Base-by-base conservation (phyloP, 2,113 vertebrate species). In the Amblyopsis rosae region DNA sequence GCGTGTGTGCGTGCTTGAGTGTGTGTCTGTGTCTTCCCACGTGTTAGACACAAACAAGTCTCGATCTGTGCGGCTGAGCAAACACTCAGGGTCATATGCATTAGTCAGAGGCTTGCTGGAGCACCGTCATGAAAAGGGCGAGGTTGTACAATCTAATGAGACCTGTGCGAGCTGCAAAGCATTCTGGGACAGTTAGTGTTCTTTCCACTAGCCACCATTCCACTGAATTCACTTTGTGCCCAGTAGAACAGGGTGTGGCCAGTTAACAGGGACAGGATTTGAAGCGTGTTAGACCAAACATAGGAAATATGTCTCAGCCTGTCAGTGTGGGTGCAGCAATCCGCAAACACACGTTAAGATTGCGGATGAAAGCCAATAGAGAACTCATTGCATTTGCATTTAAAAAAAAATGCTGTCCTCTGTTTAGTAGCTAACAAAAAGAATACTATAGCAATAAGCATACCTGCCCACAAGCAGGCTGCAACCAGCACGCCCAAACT, bases 221-320 rank as follows among this genome's bases (percentile, higher is more conserved):
- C 2, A 26, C 26, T 41, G 12, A 58, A 54, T 54, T 67, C 6
- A 17, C 46, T 51, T 53, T 26, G 55, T 57, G 65, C 16, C 49
- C 35, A 26, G 33, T 12, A 53, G 62, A 26, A 26, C 26, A 26
- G 59, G 56, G 54, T 8, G 57, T 49, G 1, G 16, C 16, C 13
- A 45, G 64, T 55, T 50, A 16, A 69, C 48, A 10, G 0, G 46
- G 35, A 62, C 10, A 70, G 60, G 75, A 61, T 54, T 41, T 62
- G 13, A 61, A 75, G 76, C 12, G 41, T 63, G 72, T 55, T 71
- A 48, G 59, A 60, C 54, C 51, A 77, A 72, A 75, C 47, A 69
- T 70, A 33, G 73, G 57, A 15, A 3, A 62, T 79, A 33, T 77
- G 89, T 86, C 69, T 84, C 12, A 12, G 85, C 86, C 49, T 85